Conservation (phyloP, 2,113 vertebrate genomes). For the Uropsilus gracilis region DNA sequence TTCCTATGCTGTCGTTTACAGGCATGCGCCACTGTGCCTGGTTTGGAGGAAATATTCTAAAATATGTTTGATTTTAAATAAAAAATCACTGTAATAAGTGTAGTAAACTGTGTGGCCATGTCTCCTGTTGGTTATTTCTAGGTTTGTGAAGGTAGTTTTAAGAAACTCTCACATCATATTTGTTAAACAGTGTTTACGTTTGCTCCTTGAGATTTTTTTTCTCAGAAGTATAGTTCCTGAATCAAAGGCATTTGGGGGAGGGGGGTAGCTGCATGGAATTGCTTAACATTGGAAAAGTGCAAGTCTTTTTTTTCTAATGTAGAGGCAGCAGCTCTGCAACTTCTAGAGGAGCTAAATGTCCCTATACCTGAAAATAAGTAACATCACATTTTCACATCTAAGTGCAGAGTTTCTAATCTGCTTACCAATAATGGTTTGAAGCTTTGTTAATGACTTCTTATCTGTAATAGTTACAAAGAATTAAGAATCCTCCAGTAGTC, state of each 20-base stretch:
- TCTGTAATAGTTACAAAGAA: background rate
- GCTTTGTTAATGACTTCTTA: background rate
- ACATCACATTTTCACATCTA: background rate
- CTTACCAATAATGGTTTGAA: slow-evolving; percentile 26
- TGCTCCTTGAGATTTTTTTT: background rate
- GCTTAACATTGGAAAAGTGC: slow-evolving; percentile 29
- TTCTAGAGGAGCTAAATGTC: background rate
- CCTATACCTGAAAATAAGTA: background rate
- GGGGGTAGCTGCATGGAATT: background rate
- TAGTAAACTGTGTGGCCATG: background rate
- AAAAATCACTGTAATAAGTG: background rate
- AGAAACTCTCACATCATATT: background rate
- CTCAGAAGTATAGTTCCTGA: background rate
- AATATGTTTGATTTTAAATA: background rate
- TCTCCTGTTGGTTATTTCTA: background rate
- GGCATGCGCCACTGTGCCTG: too few relatives aligned
- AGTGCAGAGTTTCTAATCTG: background rate
- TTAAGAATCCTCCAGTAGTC: background rate
- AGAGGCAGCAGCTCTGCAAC: background rate
- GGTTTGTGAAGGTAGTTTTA: slow-evolving; percentile 30
- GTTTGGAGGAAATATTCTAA: slow-evolving; percentile 43
- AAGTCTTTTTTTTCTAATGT: background rate
- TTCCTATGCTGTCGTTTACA: too few relatives aligned
- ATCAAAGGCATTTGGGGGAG: background rate
- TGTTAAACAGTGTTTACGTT: slow-evolving; percentile 14